Base-by-base conservation (phyloP, 2,797 vertebrate genomes). In the Thaleichthys pacificus region DNA sequence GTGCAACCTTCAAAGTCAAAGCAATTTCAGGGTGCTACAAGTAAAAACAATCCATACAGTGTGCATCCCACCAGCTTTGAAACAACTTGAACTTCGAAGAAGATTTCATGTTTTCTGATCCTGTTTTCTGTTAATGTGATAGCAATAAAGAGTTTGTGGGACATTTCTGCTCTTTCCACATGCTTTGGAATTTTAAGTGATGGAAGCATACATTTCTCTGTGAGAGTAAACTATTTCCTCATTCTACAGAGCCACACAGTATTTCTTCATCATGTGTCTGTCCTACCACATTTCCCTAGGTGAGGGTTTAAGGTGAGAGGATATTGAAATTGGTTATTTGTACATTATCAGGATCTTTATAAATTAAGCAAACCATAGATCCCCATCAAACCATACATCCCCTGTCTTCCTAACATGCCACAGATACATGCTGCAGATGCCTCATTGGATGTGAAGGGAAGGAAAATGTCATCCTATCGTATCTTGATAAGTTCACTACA, bases 351-450 rank as follows among this genome's bases (percentile, higher is more conserved):
- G 32, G 57, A 79, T 78, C 0, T 2, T 73, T 64, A 70, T 72
- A 82, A 75, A 74, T 61, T 28, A 81, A 80, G 65, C 77, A 8
- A 80, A 85, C 87, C 82, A 69, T 82, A 83, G 65, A 71, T 63
- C 61, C 75, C 30, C 70, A 28, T 79, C 77, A 64, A 60, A 78
- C 56, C 58, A 78, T 74, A 63, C 30, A 67, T 65, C 58, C 76
- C 3, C 24, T 67, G 63, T 80, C 76, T 79, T 76, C 54, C 78
- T 67, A 65, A 78, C 73, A 54, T 76, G 77, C 61, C 30, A 51
- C 64, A 77, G 66, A 22, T 21, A 42, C 19, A 42, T 12, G 2
- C 38, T 11, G 38, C 49, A 56, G 49, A 74, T 51, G 57, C 66
- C 17, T 38, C 42, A 66, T 60, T 7, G 35, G 6, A 38, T 30